Conservation (phyloP, 2,797 vertebrate genomes). For the Spinus olivaceus region DNA sequence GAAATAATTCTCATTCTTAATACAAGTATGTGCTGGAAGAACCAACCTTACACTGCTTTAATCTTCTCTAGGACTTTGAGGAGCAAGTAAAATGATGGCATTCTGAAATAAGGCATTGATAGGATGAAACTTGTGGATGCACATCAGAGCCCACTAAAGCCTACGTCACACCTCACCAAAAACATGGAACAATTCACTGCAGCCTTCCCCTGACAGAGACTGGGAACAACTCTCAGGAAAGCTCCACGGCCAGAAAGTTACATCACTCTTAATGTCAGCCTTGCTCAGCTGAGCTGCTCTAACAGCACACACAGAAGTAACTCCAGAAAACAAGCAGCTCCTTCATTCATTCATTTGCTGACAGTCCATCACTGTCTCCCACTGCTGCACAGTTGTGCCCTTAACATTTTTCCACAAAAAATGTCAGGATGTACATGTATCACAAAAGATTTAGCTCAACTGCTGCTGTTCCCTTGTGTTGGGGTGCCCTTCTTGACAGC, state of each 20-base stretch:
- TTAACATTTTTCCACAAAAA: neutral
- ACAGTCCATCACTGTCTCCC: neutral
- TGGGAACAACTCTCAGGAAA: neutral
- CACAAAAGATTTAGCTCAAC: neutral
- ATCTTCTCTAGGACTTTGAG: neutral
- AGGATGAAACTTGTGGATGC: neutral
- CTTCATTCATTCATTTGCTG: neutral
- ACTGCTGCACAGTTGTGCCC: neutral
- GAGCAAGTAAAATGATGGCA: neutral
- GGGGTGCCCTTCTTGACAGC: neutral
- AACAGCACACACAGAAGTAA: neutral
- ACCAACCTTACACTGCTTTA: neutral
- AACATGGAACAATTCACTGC: neutral
- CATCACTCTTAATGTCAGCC: neutral
- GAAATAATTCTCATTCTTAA: neutral
- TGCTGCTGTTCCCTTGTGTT: neutral
- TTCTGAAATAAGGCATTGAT: neutral
- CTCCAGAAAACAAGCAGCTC: neutral
- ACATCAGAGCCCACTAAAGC: neutral
- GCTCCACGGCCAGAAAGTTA: neutral
- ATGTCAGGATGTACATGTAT: neutral
- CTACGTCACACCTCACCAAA: accelerated
- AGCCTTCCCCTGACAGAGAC: neutral
- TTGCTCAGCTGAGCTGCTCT: neutral
- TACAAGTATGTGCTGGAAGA: neutral